Evolutionary conservation across 2,113 vertebrate species (phyloP), one percentile per base, ranked within the genome.

Genomic region (Rhea pennata): DNA sequence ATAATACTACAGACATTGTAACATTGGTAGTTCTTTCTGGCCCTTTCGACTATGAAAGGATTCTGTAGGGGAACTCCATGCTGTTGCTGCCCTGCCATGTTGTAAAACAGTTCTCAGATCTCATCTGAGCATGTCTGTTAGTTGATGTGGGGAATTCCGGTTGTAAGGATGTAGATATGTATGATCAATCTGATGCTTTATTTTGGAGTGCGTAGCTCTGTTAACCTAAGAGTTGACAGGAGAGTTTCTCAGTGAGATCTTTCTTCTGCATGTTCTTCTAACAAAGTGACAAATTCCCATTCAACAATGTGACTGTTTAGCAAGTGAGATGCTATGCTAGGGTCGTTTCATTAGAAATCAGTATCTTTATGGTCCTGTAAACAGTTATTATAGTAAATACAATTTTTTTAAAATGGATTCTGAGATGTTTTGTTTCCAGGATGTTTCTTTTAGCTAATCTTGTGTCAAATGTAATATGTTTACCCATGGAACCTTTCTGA

Each of bases 1-100:
- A 27, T 88, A 73, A 74, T 91, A 66, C 71, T 88, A 29, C 87
- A 94, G 83, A 64, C 29, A 14, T 42, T 69, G 40, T 91, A 79
- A 91, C 77, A 72, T 22, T 87, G n/a, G 8, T 84, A 14, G 9
- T 21, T 93, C 59, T 33, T 33, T 36, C 80, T 3, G 67, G 20
- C 16, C 15, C 61, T 78, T 56, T 40, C n/a, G 75, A 20, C 46
- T 87, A 73, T 2, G 0, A 24, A 75, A 66, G 15, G 20, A 15
- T 79, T 84, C 73, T 6, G 80, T 77, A 21, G 7, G 16, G 46
- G 5, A 80, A 5, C 36, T 69, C 48, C 20, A 0, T 39, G 19
- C 33, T 59, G 42, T 42, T 36, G 85, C 48, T n/a, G 14, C 16
- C 7, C 40, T 71, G 51, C 42, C 20, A 24, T 36, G 10, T 20